A percentile compares a stretch with the other conserved stretches of the same genome.
Evolutionary conservation across 2,888 invertebrate species (phyloP).

Genomic region (Acrocera orbiculus): DNA sequence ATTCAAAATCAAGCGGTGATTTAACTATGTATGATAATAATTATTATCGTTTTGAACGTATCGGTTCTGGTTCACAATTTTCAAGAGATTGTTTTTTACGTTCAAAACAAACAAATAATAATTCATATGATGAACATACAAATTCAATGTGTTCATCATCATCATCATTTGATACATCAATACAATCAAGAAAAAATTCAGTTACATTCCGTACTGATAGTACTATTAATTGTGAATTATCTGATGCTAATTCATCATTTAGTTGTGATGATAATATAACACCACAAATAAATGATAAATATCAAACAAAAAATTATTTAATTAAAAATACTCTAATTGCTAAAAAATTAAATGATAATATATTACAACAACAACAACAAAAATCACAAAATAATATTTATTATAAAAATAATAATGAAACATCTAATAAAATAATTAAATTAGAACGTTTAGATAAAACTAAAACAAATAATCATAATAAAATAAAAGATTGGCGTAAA

Average conservation of each 20-base stretch:
- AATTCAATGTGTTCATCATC: slow-evolving; percentile 22
- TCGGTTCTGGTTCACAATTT: slow-evolving; percentile 30
- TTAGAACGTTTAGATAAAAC: background rate
- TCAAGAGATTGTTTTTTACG: slow-evolving; percentile 28
- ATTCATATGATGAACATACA: slow-evolving; percentile 11
- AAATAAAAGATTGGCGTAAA: slow-evolving; percentile 4
- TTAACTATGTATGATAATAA: slow-evolving; percentile 25
- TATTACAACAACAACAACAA: slow-evolving; percentile 15
- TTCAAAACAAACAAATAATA: slow-evolving; percentile 16
- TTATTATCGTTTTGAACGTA: slow-evolving; percentile 23
- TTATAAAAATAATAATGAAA: background rate
- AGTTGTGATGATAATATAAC: slow-evolving; percentile 6
- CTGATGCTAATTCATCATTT: slow-evolving; percentile 6
- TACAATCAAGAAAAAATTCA: slow-evolving; percentile 26
- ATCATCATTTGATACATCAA: slow-evolving; percentile 16
- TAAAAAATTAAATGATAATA: slow-evolving; percentile 23
- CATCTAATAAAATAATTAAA: background rate
- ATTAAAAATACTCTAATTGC: slow-evolving; percentile 16
- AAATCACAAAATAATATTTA: slow-evolving; percentile 12
- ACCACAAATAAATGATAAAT: background rate
- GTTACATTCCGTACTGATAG: slow-evolving; percentile 23
- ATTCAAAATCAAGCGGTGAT: slow-evolving; percentile 30
- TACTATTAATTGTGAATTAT: slow-evolving; percentile 1
- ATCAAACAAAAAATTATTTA: slow-evolving; percentile 2
- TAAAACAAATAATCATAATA: slow-evolving; percentile 3